Percentiles rank a stretch among this genome's conserved stretches.
phyloP scores from a whole-genome alignment of 2,888 invertebrate genomes.

The Schizotus pectinicornis region DNA sequence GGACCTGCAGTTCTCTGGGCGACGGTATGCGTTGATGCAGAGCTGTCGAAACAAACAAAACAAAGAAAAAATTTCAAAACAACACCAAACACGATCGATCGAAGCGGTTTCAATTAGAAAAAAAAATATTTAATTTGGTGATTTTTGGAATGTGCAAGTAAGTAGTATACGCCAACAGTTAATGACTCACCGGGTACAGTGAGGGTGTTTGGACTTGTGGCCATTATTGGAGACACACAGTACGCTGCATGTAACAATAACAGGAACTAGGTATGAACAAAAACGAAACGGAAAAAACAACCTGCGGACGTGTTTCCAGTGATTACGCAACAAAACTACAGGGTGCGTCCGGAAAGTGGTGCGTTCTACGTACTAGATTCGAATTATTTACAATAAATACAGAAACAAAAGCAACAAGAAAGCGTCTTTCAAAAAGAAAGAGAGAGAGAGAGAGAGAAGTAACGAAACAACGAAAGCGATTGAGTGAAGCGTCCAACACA shows the following conservation, averaged over 20 bases:
- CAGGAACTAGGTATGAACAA: not conserved
- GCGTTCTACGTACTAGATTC: not conserved
- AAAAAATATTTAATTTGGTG: constrained; percentile 8
- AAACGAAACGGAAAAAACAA: no score
- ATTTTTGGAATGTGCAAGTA: constrained; percentile 34
- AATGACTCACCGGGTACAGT: constrained; percentile 68
- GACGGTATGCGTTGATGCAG: constrained; percentile 78
- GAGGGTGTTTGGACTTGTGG: constrained; percentile 71
- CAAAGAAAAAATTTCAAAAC: not conserved
- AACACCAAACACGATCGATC: not conserved
- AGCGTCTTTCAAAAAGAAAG: constrained; percentile 15
- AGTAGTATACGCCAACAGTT: constrained; percentile 14
- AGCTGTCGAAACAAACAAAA: constrained; percentile 55
- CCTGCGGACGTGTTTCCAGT: not conserved
- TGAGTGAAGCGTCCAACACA: constrained; percentile 1
- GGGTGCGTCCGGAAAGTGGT: not conserved
- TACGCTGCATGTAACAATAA: constrained; percentile 69
- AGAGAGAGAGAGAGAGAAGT: constrained; percentile 21
- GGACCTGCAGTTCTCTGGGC: constrained; percentile 82
- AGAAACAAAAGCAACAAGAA: constrained; percentile 3
- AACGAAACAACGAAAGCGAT: constrained; percentile 15
- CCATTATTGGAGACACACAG: constrained; percentile 73
- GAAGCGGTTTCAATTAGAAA: not conserved
- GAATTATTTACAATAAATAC: constrained; percentile 14
- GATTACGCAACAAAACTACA: constrained; percentile 1